Evolutionary conservation across 2,797 vertebrate genomes (phyloP).

Genomic region (Taenioides sp.): DNA sequence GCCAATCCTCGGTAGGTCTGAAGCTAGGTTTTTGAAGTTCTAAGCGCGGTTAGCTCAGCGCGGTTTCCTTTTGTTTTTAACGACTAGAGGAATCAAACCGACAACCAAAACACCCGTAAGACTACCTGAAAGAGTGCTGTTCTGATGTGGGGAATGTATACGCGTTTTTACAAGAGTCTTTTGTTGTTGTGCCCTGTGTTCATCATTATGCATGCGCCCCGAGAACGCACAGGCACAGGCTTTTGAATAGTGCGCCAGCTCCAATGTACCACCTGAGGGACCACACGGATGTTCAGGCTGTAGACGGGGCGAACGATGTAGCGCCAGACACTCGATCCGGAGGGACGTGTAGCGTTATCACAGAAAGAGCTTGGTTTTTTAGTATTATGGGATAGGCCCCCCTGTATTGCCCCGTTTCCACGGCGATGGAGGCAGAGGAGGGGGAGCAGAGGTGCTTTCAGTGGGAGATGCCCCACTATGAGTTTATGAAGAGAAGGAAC

Average conservation of each 20-base stretch:
- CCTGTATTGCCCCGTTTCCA: conserved; percentile 18
- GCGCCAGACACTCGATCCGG: conserved; percentile 75
- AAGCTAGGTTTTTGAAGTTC: conserved; percentile 77
- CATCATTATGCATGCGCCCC: conserved; percentile 75
- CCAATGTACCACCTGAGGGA: conserved; percentile 81
- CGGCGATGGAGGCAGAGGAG: background rate
- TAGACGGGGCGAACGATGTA: conserved; percentile 79
- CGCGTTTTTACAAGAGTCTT: conserved; percentile 71
- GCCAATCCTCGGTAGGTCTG: conserved; percentile 66
- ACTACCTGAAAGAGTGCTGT: conserved; percentile 81
- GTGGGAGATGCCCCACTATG: too few species aligned
- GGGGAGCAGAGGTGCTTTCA: background rate
- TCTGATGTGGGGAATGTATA: conserved; percentile 77
- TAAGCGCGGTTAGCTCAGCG: conserved; percentile 33
- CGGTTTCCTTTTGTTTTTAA: conserved; percentile 78
- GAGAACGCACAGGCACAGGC: conserved; percentile 69
- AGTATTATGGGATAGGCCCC: conserved; percentile 57
- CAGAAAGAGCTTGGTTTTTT: conserved; percentile 66
- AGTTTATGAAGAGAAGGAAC: too few species aligned
- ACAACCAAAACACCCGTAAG: conserved; percentile 80
- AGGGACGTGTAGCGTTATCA: conserved; percentile 81
- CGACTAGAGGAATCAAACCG: conserved; percentile 75
- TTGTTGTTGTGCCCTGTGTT: conserved; percentile 69
- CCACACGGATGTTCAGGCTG: conserved; percentile 69
- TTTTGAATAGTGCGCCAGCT: conserved; percentile 74